These are phyloP conservation scores for Sitta europaea DNA, from an alignment of 2,113 vertebrate species.

Conservation along the genomic window DNA sequence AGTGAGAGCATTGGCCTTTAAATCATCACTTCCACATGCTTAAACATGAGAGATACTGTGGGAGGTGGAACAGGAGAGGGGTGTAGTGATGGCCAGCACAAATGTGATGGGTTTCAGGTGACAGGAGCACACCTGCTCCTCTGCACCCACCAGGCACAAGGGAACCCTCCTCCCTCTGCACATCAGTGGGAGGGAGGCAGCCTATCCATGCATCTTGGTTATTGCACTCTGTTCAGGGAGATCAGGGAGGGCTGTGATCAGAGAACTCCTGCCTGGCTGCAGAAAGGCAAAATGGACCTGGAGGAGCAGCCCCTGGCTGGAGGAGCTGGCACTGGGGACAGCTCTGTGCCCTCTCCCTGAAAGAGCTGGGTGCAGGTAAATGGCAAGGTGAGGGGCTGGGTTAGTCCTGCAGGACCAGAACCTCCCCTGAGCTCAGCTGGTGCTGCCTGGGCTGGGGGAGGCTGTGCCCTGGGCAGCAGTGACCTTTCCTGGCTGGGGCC, in stretches of 20 bases:
- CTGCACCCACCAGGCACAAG: neutral
- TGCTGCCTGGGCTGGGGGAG: neutral
- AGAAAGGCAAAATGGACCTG: too few species aligned
- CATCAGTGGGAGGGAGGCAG: neutral
- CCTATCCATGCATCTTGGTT: accelerated
- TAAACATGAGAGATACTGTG: neutral
- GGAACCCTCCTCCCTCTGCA: neutral
- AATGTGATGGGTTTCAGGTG: neutral
- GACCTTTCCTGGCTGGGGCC: neutral
- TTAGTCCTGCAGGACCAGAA: neutral
- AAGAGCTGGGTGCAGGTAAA: neutral
- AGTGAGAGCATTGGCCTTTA: neutral
- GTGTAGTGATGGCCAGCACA: neutral
- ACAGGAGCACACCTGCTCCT: neutral
- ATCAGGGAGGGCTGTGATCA: neutral
- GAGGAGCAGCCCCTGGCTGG: neutral
- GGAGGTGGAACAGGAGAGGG: neutral
- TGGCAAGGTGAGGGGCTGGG: neutral
- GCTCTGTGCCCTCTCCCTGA: neutral
- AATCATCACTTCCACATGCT: neutral
- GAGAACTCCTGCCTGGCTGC: neutral
- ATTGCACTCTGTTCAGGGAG: neutral
- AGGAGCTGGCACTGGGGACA: neutral
- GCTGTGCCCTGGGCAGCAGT: neutral
- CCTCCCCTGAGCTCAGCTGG: neutral